These are phyloP conservation scores for Anthophora plumipes DNA, from an alignment of 2,888 invertebrate genomes.

Conservation along the genomic window DNA sequence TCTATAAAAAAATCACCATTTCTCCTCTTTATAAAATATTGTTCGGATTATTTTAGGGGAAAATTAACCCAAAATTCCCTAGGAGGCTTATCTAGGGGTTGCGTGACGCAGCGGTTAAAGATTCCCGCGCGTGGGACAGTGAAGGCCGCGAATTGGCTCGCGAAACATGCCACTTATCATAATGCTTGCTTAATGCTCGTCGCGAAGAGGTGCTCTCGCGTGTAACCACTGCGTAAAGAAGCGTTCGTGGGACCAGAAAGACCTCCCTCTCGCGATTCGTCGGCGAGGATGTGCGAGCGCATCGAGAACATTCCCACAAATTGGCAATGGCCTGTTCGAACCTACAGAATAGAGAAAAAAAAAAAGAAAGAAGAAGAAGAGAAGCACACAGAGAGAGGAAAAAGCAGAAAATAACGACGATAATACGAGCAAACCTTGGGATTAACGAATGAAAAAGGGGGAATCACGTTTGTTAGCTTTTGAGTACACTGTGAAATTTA, in stretches of 20 bases:
- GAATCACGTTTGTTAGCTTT: slow-evolving; percentile 41
- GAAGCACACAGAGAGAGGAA: neutral
- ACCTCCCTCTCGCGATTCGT: slow-evolving; percentile 74
- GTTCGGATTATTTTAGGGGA: neutral
- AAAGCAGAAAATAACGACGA: slow-evolving; percentile 49
- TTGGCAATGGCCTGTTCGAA: slow-evolving; percentile 56
- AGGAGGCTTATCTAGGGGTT: neutral
- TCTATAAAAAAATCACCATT: neutral
- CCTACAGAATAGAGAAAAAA: slow-evolving; percentile 1
- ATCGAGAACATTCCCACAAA: slow-evolving; percentile 73
- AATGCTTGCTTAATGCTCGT: slow-evolving; percentile 79
- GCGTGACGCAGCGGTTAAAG: slow-evolving; percentile 19
- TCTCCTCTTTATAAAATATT: neutral
- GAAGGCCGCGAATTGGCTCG: slow-evolving; percentile 68
- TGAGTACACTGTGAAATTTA: slow-evolving; percentile 34
- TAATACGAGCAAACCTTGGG: slow-evolving; percentile 30
- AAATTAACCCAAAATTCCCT: neutral
- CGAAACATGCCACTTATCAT: slow-evolving; percentile 72
- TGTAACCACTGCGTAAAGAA: slow-evolving; percentile 70
- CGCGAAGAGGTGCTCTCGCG: slow-evolving; percentile 75
- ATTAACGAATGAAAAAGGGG: slow-evolving; percentile 57
- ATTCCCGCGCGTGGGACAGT: slow-evolving; percentile 70
- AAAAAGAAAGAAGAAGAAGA: slow-evolving; percentile 35
- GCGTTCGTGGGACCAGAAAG: slow-evolving; percentile 81
- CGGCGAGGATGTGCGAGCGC: slow-evolving; percentile 36